Evolutionary conservation across 1,140 invertebrate species (phyloP), one percentile per base, ranked within the genome.

Genomic region (Euborellia annulipes): DNA sequence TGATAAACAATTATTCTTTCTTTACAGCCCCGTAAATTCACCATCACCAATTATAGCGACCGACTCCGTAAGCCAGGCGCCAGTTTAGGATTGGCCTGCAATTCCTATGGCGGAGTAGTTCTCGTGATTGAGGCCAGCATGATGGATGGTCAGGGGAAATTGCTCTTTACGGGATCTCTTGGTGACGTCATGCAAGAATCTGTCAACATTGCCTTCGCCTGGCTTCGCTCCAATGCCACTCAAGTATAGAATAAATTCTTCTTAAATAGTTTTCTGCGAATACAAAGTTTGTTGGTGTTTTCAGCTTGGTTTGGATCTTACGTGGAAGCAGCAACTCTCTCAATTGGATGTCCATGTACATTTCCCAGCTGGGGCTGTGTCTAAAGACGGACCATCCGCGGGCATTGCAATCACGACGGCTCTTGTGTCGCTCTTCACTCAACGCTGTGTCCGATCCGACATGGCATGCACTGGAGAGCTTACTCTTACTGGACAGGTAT

Each of bases 401-500:
- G 75, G 75, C 3, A 63, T 75, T 36, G 70, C 74, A 18, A 70
- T 78, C 50, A 60, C 63, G 23, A 66, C 67, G 21, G 71, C 70
- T 3, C 53, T 78, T 7, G 62, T 72, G 20, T 76, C 72, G 2
- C 54, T 75, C 21, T 69, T 76, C 39, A 61, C 65, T 42, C 56
- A 60, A 7, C 51, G 57, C n/a, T 62, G 64, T 50, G 66, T 78
- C 3, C 55, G 60, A 3, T 58, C 64, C 45, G 69, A 73, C 54
- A 61, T 73, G 16, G 75, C 72, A 4, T 73, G 76, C 70, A 78
- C 74, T 50, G 75, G 75, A 43, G 75, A 78, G 56, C 66, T 78
- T 11, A 75, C 72, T 39, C 60, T 78, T 1, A 62, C 65, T 51
- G 75, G 75, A 14, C 52, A 68, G 41, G 72, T 78, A 1, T 56